A percentile compares a stretch with the other conserved stretches of the same genome.
Evolutionary conservation across 1,140 invertebrate species (phyloP).

Genomic region (Steinernema khuongi): DNA sequence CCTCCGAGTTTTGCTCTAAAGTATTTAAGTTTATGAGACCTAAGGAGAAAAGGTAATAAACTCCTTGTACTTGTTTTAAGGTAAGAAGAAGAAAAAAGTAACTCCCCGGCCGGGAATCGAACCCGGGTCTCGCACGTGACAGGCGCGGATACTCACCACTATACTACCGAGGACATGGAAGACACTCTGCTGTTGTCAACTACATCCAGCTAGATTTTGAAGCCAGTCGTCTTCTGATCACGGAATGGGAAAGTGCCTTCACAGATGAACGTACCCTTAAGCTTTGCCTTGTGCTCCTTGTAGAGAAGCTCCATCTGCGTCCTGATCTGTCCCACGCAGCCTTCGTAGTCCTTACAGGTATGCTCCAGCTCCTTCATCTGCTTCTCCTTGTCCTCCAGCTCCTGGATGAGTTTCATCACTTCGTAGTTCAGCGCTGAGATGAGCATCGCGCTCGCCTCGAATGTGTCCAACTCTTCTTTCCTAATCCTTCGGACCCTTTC

Average conservation of each 20-base stretch:
- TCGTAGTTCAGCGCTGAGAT: slow-evolving; percentile 37
- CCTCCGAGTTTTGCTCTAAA: slow-evolving; percentile 9
- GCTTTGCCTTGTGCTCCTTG: background rate
- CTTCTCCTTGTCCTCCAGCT: slow-evolving; percentile 30
- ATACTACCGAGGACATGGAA: too few relatives aligned
- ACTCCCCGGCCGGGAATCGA: too few relatives aligned
- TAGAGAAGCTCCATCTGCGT: slow-evolving; percentile 14
- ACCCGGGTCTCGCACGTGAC: too few relatives aligned
- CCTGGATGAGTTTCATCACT: slow-evolving; percentile 32
- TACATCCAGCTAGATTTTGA: slow-evolving; percentile 17
- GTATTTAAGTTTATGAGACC: too few relatives aligned
- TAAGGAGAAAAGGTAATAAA: too few relatives aligned
- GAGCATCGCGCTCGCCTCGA: slow-evolving; percentile 32
- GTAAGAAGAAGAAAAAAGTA: too few relatives aligned
- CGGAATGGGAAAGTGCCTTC: slow-evolving; percentile 5
- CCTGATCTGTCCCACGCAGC: slow-evolving; percentile 22
- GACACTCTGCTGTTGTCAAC: too few relatives aligned
- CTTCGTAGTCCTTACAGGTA: slow-evolving; percentile 17
- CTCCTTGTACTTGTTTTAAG: too few relatives aligned
- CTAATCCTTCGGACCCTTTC: slow-evolving; percentile 19
- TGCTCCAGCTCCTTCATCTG: slow-evolving; percentile 32
- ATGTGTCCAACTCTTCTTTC: slow-evolving; percentile 20
- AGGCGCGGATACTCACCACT: too few relatives aligned
- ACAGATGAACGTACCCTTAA: slow-evolving; percentile 19
- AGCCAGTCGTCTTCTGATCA: background rate